Percentiles rank a stretch among this genome's conserved stretches.
These are phyloP conservation scores for Neolamprologus sp. DNA, from an alignment of 2,113 vertebrate genomes.

Conservation along the genomic window DNA sequence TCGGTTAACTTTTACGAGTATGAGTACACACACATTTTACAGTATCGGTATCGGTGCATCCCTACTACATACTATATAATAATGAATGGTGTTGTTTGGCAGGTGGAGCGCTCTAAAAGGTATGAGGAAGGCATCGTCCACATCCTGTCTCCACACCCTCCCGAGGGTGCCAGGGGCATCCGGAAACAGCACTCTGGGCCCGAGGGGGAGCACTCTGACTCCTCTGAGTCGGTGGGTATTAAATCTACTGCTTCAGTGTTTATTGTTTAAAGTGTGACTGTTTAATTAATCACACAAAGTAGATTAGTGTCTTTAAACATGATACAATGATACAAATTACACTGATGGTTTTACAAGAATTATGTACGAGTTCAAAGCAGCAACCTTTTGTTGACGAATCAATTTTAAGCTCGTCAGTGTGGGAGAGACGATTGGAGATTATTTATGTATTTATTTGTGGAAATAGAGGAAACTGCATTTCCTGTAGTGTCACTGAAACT, in stretches of 20 bases:
- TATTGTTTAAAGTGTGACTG: not conserved
- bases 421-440: not conserved
- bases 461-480: not conserved
- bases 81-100: not conserved
- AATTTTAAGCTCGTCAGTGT: not conserved
- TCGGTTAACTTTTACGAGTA: no score
- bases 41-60: no score
- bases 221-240: constrained; percentile 73
- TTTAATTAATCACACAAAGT: not conserved
- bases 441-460: not conserved
- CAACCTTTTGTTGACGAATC: not conserved
- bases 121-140: constrained; percentile 55
- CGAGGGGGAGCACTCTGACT: constrained; percentile 60
- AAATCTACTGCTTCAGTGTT: not conserved
- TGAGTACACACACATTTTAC: no score
- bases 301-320: not conserved
- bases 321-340: not conserved
- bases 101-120: constrained; percentile 72
- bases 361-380: not conserved
- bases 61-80: not conserved
- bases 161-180: constrained; percentile 53
- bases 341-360: not conserved
- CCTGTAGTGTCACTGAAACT: not conserved
- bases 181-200: constrained; percentile 37
- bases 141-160: constrained; percentile 75